These are phyloP conservation scores for Spatula versicolor DNA, from an alignment of 2,797 vertebrate genomes.

Conservation along the genomic window DNA sequence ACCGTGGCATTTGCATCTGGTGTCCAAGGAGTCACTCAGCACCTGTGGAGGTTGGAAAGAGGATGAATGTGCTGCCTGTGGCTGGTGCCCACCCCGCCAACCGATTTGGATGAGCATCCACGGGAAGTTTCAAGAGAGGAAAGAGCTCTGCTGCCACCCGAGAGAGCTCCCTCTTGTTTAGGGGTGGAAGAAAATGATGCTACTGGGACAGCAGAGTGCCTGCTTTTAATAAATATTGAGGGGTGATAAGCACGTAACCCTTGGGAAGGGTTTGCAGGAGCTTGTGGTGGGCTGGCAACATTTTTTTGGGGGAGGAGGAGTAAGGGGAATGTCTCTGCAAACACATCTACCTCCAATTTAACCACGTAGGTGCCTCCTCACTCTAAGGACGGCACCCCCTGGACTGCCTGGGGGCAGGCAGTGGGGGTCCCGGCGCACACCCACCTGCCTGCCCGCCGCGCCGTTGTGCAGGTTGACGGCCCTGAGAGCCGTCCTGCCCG, in stretches of 20 bases:
- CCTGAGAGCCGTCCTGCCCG: constrained; percentile 42
- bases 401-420: rapidly evolving
- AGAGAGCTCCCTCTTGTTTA: neutral
- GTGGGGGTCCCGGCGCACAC: neutral
- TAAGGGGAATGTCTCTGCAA: neutral
- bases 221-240: neutral
- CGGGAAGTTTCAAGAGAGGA: neutral
- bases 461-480: constrained; percentile 82
- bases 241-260: neutral
- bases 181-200: neutral
- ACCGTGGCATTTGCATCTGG: constrained; percentile 83
- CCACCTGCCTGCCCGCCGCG: constrained; percentile 79
- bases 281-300: neutral
- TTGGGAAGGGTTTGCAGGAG: neutral
- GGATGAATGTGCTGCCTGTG: neutral
- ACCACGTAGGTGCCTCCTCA: neutral
- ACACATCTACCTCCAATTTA: neutral
- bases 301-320: neutral
- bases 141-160: neutral
- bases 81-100: neutral
- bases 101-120: neutral
- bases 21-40: constrained; percentile 78
- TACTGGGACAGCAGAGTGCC: neutral
- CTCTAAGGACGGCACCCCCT: neutral
- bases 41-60: constrained; percentile 55